A percentile compares a stretch with the other conserved stretches of the same genome.
Evolutionary conservation across 2,888 invertebrate genomes (phyloP).

Genomic region (Aproaerema taeniolella): DNA sequence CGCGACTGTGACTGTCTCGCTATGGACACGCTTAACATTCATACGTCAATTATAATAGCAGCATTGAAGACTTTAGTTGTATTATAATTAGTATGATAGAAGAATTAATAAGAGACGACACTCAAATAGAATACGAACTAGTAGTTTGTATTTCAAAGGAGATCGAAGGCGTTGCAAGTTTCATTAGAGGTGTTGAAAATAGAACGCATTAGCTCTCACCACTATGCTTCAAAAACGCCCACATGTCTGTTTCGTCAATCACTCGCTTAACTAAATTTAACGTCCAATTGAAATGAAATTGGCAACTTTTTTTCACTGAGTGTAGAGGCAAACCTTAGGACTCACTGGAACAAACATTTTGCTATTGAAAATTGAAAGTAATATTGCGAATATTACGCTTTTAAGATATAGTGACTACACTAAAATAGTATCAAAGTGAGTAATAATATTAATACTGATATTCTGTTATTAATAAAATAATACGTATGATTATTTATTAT

Average conservation of each 20-base stretch:
- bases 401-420: too few species aligned
- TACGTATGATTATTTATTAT: too few species aligned
- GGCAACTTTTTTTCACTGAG: conserved; percentile 8
- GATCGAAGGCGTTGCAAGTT: conserved; percentile 5
- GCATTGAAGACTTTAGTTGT: conserved; percentile 3
- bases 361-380: too few species aligned
- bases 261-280: conserved; percentile 41
- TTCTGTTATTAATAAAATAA: too few species aligned
- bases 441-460: too few species aligned
- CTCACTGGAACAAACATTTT: too few species aligned
- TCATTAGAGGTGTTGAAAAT: conserved; percentile 30
- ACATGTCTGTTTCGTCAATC: conserved; percentile 42
- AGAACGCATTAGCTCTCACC: conserved; percentile 34
- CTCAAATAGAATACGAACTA: background rate
- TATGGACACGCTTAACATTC: conserved; percentile 10
- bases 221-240: conserved; percentile 36
- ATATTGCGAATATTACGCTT: too few species aligned
- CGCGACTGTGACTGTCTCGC: conserved; percentile 20
- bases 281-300: conserved; percentile 28
- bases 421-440: too few species aligned
- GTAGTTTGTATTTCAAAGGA: conserved; percentile 4
- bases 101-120: background rate
- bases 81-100: background rate
- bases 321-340: too few species aligned
- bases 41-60: conserved; percentile 7